Conservation (phyloP, 2,113 vertebrate genomes). For the Lycaon pictus region DNA sequence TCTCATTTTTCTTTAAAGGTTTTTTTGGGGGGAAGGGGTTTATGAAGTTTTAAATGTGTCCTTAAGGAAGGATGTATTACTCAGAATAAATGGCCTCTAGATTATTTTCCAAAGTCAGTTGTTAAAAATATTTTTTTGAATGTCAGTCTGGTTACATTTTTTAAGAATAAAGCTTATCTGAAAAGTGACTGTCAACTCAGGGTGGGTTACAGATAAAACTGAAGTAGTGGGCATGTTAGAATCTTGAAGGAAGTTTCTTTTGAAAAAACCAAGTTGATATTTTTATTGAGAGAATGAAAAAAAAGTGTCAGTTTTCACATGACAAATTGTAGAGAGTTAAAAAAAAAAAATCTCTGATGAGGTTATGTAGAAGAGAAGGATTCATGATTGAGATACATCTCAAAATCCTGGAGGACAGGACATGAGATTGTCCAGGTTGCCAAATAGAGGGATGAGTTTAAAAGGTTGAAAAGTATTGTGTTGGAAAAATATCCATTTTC, state of each 20-base stretch:
- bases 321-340: slow-evolving; percentile 14
- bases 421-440: background rate
- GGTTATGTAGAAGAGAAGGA: background rate
- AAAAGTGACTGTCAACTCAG: background rate
- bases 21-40: background rate
- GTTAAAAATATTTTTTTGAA: background rate
- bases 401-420: background rate
- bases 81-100: background rate
- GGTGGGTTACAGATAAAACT: background rate
- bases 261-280: background rate
- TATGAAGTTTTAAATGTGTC: background rate
- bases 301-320: background rate
- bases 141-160: background rate
- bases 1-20: background rate
- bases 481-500: background rate
- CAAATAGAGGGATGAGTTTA: background rate
- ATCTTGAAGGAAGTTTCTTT: background rate
- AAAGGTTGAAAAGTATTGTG: background rate
- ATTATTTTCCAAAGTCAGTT: background rate
- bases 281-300: slow-evolving; percentile 49
- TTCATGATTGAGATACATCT: background rate
- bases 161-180: background rate
- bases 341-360: background rate
- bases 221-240: background rate
- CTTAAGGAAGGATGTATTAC: background rate